A percentile compares a stretch with the other conserved stretches of the same genome.
Conservation (phyloP, 2,113 vertebrate genomes). For the Thamnophis sirtalis region DNA sequence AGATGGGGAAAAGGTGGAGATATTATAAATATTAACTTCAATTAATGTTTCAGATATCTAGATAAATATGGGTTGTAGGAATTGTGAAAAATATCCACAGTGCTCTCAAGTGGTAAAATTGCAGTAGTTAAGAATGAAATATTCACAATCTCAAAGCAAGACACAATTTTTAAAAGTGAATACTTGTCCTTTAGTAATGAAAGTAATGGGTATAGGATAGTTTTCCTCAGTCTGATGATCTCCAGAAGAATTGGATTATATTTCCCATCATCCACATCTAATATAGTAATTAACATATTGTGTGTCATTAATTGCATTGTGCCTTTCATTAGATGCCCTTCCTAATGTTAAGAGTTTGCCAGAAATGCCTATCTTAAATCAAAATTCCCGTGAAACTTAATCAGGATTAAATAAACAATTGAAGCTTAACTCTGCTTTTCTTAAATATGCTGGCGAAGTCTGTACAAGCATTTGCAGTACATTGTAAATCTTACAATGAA, state of each 20-base stretch:
- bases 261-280: background rate
- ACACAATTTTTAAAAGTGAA: slow-evolving; percentile 16
- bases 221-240: background rate
- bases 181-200: slow-evolving; percentile 51
- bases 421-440: slow-evolving; percentile 16
- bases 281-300: background rate
- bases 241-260: background rate
- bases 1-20: background rate
- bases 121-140: slow-evolving; percentile 16
- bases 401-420: background rate
- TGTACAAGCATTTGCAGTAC: slow-evolving; percentile 14
- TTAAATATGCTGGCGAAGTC: background rate
- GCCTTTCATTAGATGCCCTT: slow-evolving; percentile 54
- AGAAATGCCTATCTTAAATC: slow-evolving; percentile 28
- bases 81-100: slow-evolving; percentile 31
- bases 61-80: slow-evolving; percentile 50
- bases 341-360: slow-evolving; percentile 34
- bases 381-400: slow-evolving; percentile 29
- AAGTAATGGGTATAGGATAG: slow-evolving; percentile 26
- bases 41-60: slow-evolving; percentile 1
- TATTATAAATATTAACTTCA: background rate
- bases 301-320: slow-evolving; percentile 49
- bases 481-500: slow-evolving; percentile 27
- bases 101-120: slow-evolving; percentile 24
- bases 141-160: slow-evolving; percentile 19